Base-by-base conservation (phyloP, 2,113 vertebrate genomes). In the Panthera uncia region DNA sequence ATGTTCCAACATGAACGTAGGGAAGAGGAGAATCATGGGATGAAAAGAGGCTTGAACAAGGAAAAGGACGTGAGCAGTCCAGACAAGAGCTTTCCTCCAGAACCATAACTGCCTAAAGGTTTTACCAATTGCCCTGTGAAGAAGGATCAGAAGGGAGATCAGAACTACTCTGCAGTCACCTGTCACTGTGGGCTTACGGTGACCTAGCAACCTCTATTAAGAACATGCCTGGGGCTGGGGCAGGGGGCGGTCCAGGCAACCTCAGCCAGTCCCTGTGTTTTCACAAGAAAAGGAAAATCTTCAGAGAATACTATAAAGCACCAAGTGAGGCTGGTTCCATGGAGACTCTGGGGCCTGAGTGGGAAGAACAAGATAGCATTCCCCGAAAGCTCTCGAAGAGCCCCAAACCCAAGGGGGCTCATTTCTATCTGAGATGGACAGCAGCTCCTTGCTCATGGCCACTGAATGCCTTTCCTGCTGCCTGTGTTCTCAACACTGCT, bases 301-400 rank as follows among this genome's bases (percentile, higher is more conserved):
- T 55, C 16, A 48, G 38, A 45, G 29, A 52, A 15, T 23, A 15
- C 8, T 6, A 7, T 4, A 61, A 31, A 65, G 25, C 23, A 45
- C 33, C 38, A 45, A 31, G 16, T 9, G 21, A 25, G 7, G 33
- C 12, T 55, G 13, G 5, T 36, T 76, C 29, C 55, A 3, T n/a
- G 38, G n/a, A 80, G 45, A 73, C 25, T 21, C 61, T 21, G 23
- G 7, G 84, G 10, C 38, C 11, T 61, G 4, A 4, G 18, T 7
- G 0, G 48, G 27, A 25, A 63, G 73, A 50, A 12, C 1, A 33
- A 19, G 9, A 36, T 0, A 36, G 79, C 36, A 14, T 5, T 5
- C 38, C 14, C 52, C 4, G 3, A 36, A 31, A 63, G 14, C 16
- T 16, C 13, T 31, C 13, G 50, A 63, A 76, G 69, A 66, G 55